These are phyloP conservation scores for Stenodera caucasica DNA, from an alignment of 2,888 invertebrate genomes.

Conservation along the genomic window DNA sequence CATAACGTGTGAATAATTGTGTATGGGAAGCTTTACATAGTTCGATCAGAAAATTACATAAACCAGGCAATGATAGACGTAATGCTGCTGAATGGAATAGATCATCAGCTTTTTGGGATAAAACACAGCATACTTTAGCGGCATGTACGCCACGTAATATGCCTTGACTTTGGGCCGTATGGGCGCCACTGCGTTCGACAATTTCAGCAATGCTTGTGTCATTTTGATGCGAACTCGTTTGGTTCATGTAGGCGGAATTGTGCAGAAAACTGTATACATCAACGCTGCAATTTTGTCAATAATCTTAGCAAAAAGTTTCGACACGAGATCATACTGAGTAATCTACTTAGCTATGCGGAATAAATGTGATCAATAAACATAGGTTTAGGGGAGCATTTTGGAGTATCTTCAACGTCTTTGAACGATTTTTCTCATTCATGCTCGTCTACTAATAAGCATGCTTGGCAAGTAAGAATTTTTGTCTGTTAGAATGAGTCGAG, in stretches of 20 bases:
- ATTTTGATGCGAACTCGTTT: constrained; percentile 62
- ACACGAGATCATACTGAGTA: too few species aligned
- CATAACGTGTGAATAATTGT: constrained; percentile 52
- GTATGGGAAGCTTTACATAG: constrained; percentile 85
- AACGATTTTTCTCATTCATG: too few species aligned
- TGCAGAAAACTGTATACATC: constrained; percentile 84
- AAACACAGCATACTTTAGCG: constrained; percentile 84
- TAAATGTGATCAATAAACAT: too few species aligned
- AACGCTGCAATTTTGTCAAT: constrained; percentile 62
- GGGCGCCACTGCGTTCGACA: constrained; percentile 61
- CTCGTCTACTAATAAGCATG: too few species aligned
- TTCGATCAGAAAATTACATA: constrained; percentile 79
- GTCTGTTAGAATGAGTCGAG: too few species aligned
- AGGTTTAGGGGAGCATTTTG: too few species aligned
- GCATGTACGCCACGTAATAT: constrained; percentile 77
- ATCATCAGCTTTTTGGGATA: constrained; percentile 88
- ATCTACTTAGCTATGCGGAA: too few species aligned
- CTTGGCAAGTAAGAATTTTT: too few species aligned
- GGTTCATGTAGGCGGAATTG: constrained; percentile 52
- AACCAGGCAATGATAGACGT: constrained; percentile 80
- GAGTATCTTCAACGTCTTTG: too few species aligned
- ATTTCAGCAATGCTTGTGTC: constrained; percentile 74
- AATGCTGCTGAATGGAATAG: constrained; percentile 88
- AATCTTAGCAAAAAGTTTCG: neutral
- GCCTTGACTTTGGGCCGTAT: constrained; percentile 55